Evolutionary conservation across 1,140 invertebrate species (phyloP).

Genomic region (Probaryconus sp.): DNA sequence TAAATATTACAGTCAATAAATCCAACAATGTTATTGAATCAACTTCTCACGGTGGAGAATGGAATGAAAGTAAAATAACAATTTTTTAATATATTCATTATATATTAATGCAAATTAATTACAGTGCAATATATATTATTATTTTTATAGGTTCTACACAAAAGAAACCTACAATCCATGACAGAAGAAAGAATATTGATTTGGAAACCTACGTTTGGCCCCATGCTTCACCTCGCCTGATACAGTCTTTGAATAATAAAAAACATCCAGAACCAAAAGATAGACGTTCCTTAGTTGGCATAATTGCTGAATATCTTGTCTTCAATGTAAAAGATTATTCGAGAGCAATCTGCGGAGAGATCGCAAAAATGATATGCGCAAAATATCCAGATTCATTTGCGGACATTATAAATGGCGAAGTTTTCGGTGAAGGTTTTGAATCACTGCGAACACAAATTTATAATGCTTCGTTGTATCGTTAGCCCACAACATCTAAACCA

Average conservation of each 20-base stretch:
- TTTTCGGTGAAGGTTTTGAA: constrained; percentile 24
- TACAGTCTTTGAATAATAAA: too few relatives aligned
- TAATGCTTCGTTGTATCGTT: constrained; percentile 26
- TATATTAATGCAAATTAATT: too few relatives aligned
- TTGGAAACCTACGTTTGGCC: too few relatives aligned
- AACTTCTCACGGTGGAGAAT: too few relatives aligned
- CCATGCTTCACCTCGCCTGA: too few relatives aligned
- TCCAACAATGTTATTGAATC: background rate
- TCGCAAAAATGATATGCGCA: background rate
- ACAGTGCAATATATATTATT: too few relatives aligned
- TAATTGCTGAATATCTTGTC: too few relatives aligned
- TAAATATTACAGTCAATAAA: background rate
- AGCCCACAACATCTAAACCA: constrained; percentile 9
- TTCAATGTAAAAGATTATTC: background rate
- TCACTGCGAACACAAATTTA: constrained; percentile 18
- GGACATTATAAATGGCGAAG: constrained; percentile 3
- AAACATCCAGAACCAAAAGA: too few relatives aligned
- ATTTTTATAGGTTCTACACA: too few relatives aligned
- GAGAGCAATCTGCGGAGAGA: background rate
- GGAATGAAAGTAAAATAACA: background rate
- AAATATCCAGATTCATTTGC: constrained; percentile 30
- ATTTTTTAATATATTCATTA: background rate
- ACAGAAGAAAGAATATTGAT: too few relatives aligned
- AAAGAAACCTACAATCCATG: too few relatives aligned
- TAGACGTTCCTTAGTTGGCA: too few relatives aligned